Conservation (phyloP, 1,140 invertebrate genomes). For the Heliconius himera region DNA sequence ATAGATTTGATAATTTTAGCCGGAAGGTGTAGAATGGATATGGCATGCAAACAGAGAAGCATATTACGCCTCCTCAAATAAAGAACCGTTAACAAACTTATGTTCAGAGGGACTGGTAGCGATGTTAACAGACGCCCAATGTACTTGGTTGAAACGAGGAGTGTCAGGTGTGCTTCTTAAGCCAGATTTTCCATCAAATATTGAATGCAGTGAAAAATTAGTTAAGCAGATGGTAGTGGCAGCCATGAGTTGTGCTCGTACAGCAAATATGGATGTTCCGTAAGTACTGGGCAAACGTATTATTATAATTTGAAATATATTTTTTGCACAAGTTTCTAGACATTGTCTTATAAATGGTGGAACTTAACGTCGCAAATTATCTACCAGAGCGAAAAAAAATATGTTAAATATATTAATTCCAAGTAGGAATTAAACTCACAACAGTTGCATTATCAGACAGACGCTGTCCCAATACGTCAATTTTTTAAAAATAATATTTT, state of each 20-base stretch:
- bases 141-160: conserved; percentile 65
- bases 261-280: conserved; percentile 58
- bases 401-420: too few species aligned
- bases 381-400: too few species aligned
- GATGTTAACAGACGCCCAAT: conserved; percentile 55
- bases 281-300: conserved; percentile 42
- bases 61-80: conserved; percentile 50
- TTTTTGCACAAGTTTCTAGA: too few species aligned
- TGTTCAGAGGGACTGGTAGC: conserved; percentile 57
- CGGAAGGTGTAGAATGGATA: conserved; percentile 46
- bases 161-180: conserved; percentile 56
- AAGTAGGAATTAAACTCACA: too few species aligned
- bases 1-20: conserved; percentile 7
- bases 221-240: conserved; percentile 55
- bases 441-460: too few species aligned
- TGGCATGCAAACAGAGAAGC: conserved; percentile 57
- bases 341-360: too few species aligned
- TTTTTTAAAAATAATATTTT: too few species aligned
- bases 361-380: too few species aligned
- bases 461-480: too few species aligned
- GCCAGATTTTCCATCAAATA: conserved; percentile 52
- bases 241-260: conserved; percentile 55
- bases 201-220: conserved; percentile 55
- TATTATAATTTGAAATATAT: neutral
- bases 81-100: conserved; percentile 61